Percentiles rank a stretch among this genome's conserved stretches.
Evolutionary conservation across 1,140 invertebrate genomes (phyloP).

Genomic region (Bombus waltoni): DNA sequence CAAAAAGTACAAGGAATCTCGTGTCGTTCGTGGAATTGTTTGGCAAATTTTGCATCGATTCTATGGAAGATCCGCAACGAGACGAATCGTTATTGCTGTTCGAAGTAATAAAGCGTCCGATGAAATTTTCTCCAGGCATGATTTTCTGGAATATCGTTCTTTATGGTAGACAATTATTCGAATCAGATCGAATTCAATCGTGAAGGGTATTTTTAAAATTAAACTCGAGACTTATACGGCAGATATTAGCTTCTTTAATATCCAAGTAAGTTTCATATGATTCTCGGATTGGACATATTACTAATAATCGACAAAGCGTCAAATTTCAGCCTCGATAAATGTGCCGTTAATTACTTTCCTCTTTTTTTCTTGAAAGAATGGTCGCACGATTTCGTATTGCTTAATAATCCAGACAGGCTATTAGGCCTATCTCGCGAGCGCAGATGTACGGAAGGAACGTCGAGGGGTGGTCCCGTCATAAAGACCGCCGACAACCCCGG

Average conservation of each 20-base stretch:
- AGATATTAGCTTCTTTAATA: not conserved
- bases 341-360: not conserved
- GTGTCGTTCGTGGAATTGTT: conserved; percentile 14
- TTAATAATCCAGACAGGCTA: conserved; percentile 66
- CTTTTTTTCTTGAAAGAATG: not conserved
- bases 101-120: not conserved
- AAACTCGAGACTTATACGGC: not conserved
- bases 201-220: not conserved
- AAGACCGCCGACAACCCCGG: conserved; percentile 63
- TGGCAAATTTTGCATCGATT: conserved; percentile 56
- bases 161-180: not conserved
- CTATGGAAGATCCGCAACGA: not conserved
- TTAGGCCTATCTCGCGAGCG: conserved; percentile 73
- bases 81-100: conserved; percentile 21
- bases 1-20: not conserved
- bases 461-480: conserved; percentile 71
- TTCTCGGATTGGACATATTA: not conserved
- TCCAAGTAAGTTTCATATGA: not conserved
- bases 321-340: not conserved
- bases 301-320: not conserved
- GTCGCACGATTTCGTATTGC: conserved; percentile 40
- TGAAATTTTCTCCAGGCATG: not conserved
- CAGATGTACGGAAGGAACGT: conserved; percentile 63
- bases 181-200: not conserved
- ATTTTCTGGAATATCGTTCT: not conserved